These are phyloP conservation scores for Raphicerus campestris DNA, from an alignment of 2,113 vertebrate genomes.

Conservation along the genomic window DNA sequence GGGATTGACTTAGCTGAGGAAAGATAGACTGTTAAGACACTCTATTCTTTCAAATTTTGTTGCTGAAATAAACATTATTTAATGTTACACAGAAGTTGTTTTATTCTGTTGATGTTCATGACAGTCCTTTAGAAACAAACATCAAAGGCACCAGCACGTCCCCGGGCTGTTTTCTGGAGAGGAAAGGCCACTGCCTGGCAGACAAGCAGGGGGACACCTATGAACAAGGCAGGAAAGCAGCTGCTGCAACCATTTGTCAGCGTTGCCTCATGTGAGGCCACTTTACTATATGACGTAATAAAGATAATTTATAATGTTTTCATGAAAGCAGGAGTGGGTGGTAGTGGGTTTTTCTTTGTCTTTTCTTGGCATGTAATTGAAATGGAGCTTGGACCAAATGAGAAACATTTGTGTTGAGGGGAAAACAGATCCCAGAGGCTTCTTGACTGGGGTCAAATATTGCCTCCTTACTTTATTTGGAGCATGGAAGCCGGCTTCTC, in stretches of 20 bases:
- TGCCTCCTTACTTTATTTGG: constrained; percentile 53
- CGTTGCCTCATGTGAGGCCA: neutral
- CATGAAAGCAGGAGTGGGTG: constrained; percentile 38
- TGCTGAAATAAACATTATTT: constrained; percentile 8
- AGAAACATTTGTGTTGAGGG: constrained; percentile 56
- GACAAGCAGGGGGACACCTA: neutral
- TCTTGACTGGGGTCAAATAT: constrained; percentile 32
- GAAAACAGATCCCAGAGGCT: constrained; percentile 15
- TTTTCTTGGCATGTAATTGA: constrained; percentile 53
- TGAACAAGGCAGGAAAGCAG: neutral
- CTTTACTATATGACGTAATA: neutral
- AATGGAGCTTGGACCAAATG: constrained; percentile 50
- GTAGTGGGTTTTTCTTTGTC: constrained; percentile 48
- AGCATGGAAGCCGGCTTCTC: neutral
- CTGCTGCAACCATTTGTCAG: neutral
- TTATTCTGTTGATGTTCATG: neutral
- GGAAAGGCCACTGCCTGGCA: neutral
- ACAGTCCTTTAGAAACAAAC: neutral
- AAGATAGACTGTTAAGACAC: neutral
- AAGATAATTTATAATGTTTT: constrained; percentile 46
- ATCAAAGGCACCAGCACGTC: neutral
- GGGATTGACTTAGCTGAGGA: neutral
- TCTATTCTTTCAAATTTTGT: neutral
- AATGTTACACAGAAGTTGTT: neutral
- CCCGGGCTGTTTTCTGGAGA: neutral